Evolutionary conservation across 2,113 vertebrate species (phyloP).

Genomic region (Lampris megalopsis): DNA sequence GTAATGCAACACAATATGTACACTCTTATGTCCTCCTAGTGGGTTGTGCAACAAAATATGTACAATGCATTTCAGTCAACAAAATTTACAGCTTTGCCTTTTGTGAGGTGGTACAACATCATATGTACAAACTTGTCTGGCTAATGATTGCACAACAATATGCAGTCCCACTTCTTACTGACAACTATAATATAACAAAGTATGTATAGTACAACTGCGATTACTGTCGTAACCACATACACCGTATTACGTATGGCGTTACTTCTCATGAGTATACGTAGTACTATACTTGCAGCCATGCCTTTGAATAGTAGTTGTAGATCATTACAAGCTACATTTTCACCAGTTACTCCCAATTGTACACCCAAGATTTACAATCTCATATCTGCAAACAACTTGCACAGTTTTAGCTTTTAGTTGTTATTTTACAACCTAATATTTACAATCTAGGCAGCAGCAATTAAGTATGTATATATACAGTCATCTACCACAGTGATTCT

Average conservation of each 20-base stretch:
- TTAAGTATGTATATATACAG: constrained; percentile 41
- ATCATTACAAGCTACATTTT: constrained; percentile 33
- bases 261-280: constrained; percentile 15
- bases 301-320: constrained; percentile 4
- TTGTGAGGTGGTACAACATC: constrained; percentile 13
- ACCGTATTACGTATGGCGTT: constrained; percentile 20
- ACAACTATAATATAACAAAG: constrained; percentile 30
- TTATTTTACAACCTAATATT: constrained; percentile 37
- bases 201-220: constrained; percentile 26
- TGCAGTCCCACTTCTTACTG: constrained; percentile 11
- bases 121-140: constrained; percentile 37
- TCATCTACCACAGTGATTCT: constrained; percentile 50
- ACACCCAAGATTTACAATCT: constrained; percentile 39
- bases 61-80: constrained; percentile 53
- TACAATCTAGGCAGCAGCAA: constrained; percentile 50
- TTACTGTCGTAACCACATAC: constrained; percentile 38
- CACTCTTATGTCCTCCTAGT: constrained; percentile 21
- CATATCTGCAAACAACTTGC: constrained; percentile 35
- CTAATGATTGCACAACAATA: constrained; percentile 25
- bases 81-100: constrained; percentile 62
- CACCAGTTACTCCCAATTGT: constrained; percentile 25
- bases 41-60: constrained; percentile 32
- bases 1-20: constrained; percentile 32
- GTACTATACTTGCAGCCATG: background rate
- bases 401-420: constrained; percentile 47